phyloP scores from a whole-genome alignment of 2,113 vertebrate genomes.

The Agelaius tricolor region DNA sequence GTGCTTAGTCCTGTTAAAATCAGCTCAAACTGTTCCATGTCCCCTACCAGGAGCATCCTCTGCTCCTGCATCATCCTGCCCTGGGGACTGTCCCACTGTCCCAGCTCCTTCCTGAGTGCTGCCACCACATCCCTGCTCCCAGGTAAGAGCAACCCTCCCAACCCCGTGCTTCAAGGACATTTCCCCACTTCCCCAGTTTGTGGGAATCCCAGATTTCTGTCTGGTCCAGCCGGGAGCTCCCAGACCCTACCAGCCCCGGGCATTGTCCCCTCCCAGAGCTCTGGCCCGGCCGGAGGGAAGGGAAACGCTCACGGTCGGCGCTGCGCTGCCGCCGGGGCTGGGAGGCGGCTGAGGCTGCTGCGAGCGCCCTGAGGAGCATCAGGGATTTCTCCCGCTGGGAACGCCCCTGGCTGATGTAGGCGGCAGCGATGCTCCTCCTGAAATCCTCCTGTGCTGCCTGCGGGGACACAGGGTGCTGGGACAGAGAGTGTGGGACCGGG shows the following conservation, averaged over 20 bases:
- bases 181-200: neutral
- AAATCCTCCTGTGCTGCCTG: conserved; percentile 63
- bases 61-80: neutral
- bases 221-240: fast-evolving
- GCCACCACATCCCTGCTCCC: neutral
- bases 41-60: fast-evolving
- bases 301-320: conserved; percentile 2
- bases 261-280: neutral
- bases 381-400: neutral
- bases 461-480: neutral
- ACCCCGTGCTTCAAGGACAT: fast-evolving
- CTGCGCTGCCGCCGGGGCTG: neutral
- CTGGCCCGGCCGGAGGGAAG: fast-evolving
- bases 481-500: neutral
- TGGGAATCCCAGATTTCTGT: neutral
- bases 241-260: fast-evolving
- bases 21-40: fast-evolving
- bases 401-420: neutral
- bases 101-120: neutral
- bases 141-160: neutral
- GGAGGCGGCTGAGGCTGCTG: neutral
- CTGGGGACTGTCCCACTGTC: neutral
- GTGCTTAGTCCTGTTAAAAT: neutral
- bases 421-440: neutral
- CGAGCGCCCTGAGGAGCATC: neutral